Evolutionary conservation across 2,113 vertebrate genomes (phyloP).

Genomic region (Coturnix japonica): DNA sequence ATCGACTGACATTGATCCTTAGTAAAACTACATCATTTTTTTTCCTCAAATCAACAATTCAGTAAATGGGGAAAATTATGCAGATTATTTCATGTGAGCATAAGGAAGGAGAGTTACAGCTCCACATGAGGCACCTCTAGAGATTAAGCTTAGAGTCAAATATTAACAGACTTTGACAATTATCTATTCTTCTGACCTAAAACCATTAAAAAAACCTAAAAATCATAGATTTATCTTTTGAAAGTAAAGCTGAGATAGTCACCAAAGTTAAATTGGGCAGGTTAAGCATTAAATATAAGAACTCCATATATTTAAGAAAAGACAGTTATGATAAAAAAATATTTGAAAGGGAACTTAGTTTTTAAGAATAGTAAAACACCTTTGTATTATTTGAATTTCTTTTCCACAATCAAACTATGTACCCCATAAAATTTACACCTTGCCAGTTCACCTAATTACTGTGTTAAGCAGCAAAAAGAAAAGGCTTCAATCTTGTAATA

Average conservation of each 20-base stretch:
- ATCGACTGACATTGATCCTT: not conserved
- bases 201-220: not conserved
- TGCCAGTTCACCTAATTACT: not conserved
- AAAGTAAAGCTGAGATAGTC: not conserved
- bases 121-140: not conserved
- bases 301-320: not conserved
- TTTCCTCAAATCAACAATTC: not conserved
- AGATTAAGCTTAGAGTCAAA: not conserved
- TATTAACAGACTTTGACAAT: not conserved
- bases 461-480: not conserved
- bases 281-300: not conserved
- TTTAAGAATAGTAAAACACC: not conserved
- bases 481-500: not conserved
- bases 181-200: not conserved
- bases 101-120: not conserved
- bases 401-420: not conserved
- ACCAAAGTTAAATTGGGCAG: not conserved
- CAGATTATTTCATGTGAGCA: not conserved
- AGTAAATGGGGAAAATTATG: not conserved
- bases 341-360: not conserved
- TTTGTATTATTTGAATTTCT: not conserved
- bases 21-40: not conserved
- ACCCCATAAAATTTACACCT: not conserved
- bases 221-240: not conserved
- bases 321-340: not conserved